phyloP scores from a whole-genome alignment of 2,888 invertebrate genomes.

The Muscina levida region DNA sequence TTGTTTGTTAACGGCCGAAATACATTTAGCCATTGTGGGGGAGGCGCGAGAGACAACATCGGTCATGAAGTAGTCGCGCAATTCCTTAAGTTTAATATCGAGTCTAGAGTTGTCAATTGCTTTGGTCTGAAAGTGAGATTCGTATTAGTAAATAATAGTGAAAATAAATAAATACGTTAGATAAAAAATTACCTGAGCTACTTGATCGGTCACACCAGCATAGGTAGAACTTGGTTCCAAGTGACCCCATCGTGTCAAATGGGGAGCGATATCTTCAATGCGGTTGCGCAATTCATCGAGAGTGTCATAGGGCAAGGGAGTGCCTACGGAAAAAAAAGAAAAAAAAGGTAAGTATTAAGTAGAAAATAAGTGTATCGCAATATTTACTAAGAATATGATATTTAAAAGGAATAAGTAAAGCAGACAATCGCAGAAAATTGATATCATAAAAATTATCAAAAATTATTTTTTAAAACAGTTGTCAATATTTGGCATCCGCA shows the following conservation, averaged over 20 bases:
- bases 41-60: constrained; percentile 97
- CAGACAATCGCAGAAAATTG: too few species aligned
- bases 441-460: too few species aligned
- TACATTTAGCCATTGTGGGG: constrained; percentile 99
- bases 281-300: constrained; percentile 90
- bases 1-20: constrained; percentile 90
- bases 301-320: constrained; percentile 91
- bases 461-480: too few species aligned
- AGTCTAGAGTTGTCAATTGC: constrained; percentile 82
- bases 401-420: too few species aligned
- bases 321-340: constrained; percentile 79
- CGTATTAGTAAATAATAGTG: constrained; percentile 1
- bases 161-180: constrained; percentile 10
- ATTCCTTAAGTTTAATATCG: constrained; percentile 86
- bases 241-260: constrained; percentile 90
- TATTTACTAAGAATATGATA: too few species aligned
- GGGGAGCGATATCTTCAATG: constrained; percentile 92
- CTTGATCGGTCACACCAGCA: constrained; percentile 88
- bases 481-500: too few species aligned
- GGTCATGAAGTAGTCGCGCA: constrained; percentile 97
- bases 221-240: constrained; percentile 91
- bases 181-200: constrained; percentile 84
- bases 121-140: constrained; percentile 78
- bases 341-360: not conserved
- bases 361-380: too few species aligned